Evolutionary conservation across 2,888 invertebrate genomes (phyloP).

Genomic region (Itoplectis maculator): DNA sequence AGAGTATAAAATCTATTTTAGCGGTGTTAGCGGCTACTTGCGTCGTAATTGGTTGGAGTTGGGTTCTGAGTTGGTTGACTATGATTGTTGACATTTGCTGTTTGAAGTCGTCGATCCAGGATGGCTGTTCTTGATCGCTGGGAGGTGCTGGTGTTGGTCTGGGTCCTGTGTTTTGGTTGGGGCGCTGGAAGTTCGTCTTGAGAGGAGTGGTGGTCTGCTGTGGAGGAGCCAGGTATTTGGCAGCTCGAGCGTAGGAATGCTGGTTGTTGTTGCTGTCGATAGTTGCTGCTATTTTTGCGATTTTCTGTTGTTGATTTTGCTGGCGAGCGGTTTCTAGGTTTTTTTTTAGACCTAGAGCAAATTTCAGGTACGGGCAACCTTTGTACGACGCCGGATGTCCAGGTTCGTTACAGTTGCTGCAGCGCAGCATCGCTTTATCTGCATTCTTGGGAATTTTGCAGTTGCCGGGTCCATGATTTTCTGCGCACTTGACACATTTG

Average conservation of each 20-base stretch:
- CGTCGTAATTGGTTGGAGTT: too few species aligned
- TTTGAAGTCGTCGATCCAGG: conserved; percentile 13
- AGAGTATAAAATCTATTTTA: conserved; percentile 32
- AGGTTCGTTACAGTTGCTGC: conserved; percentile 31
- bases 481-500: conserved; percentile 15
- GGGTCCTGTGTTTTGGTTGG: not conserved
- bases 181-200: not conserved
- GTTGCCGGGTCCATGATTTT: conserved; percentile 18
- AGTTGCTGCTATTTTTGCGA: not conserved
- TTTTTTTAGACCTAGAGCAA: not conserved
- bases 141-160: not conserved
- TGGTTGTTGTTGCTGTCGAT: not conserved
- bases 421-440: conserved; percentile 18
- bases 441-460: not conserved
- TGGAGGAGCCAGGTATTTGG: not conserved
- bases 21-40: not conserved
- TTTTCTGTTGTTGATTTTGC: not conserved
- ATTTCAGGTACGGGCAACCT: conserved; percentile 40
- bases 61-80: not conserved
- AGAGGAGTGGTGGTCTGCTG: not conserved
- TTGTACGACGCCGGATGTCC: too few species aligned
- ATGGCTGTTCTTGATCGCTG: not conserved
- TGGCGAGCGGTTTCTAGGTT: not conserved
- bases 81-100: not conserved
- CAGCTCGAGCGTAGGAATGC: not conserved